Conservation (phyloP, 2,797 vertebrate genomes). For the Acipenser ruthenus region DNA sequence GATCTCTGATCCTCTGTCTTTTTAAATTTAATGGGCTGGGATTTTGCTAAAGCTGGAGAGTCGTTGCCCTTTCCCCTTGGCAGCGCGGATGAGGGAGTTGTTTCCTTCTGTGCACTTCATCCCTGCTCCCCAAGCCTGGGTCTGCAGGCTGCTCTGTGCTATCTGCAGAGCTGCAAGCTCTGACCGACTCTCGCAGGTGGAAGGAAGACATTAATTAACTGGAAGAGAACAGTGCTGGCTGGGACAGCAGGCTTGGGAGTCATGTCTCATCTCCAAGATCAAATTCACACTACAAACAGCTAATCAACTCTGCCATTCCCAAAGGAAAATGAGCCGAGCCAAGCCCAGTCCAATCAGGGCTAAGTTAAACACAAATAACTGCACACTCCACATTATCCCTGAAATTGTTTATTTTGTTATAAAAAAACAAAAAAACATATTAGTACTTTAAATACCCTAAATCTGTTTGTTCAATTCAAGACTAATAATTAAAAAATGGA, state of each 20-base stretch:
- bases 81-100: constrained; percentile 28
- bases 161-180: constrained; percentile 15
- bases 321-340: no score
- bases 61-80: constrained; percentile 34
- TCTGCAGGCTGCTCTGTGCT: constrained; percentile 6
- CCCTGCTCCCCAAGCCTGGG: background rate
- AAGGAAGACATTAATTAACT: constrained; percentile 47
- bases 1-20: background rate
- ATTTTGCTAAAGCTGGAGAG: constrained; percentile 13
- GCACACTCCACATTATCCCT: no score
- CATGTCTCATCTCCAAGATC: constrained; percentile 17
- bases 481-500: no score
- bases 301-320: no score
- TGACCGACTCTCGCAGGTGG: constrained; percentile 25
- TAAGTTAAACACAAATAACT: no score
- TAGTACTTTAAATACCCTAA: no score
- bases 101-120: constrained; percentile 32
- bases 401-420: no score
- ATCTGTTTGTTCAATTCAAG: no score
- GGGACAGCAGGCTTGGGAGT: constrained; percentile 11
- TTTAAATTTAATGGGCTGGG: constrained; percentile 18
- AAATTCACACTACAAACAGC: background rate
- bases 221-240: constrained; percentile 14
- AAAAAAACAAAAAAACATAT: no score
- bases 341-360: no score